Evolutionary conservation across 2,888 invertebrate genomes (phyloP).

Genomic region (Trichacis sp.): DNA sequence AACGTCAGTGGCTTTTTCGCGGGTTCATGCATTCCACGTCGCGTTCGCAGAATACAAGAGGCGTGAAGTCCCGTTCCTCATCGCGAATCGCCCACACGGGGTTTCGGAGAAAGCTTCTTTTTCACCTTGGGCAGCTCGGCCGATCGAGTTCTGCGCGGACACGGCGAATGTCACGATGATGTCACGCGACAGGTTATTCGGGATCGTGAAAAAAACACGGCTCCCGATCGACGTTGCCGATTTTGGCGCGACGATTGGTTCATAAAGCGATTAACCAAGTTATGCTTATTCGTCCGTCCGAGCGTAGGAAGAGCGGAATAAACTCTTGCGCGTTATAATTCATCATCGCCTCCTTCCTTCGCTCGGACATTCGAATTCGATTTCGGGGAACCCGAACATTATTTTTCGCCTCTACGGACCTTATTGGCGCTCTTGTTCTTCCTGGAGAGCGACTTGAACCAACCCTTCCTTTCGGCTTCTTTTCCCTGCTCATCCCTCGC

Average conservation of each 20-base stretch:
- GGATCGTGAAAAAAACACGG: slow-evolving; percentile 8
- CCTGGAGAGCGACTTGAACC: slow-evolving; percentile 85
- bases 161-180: slow-evolving; percentile 24
- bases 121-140: slow-evolving; percentile 15
- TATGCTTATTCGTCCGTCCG: slow-evolving; percentile 17
- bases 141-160: slow-evolving; percentile 21
- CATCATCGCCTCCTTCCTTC: slow-evolving; percentile 16
- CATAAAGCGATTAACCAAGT: slow-evolving; percentile 40
- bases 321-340: slow-evolving; percentile 39
- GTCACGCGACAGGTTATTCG: slow-evolving; percentile 33
- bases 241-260: slow-evolving; percentile 33
- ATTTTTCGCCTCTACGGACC: slow-evolving; percentile 58
- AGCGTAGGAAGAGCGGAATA: slow-evolving; percentile 39
- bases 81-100: slow-evolving; percentile 45
- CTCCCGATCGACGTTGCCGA: slow-evolving; percentile 14
- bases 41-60: slow-evolving; percentile 14
- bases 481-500: slow-evolving; percentile 68
- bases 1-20: no score
- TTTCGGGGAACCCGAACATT: background rate
- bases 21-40: no score
- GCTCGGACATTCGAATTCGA: slow-evolving; percentile 12
- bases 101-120: slow-evolving; percentile 44
- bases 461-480: slow-evolving; percentile 72
- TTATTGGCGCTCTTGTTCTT: slow-evolving; percentile 73
- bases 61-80: slow-evolving; percentile 39